These are phyloP conservation scores for Euura lappo DNA, from an alignment of 1,140 invertebrate species.

Conservation along the genomic window DNA sequence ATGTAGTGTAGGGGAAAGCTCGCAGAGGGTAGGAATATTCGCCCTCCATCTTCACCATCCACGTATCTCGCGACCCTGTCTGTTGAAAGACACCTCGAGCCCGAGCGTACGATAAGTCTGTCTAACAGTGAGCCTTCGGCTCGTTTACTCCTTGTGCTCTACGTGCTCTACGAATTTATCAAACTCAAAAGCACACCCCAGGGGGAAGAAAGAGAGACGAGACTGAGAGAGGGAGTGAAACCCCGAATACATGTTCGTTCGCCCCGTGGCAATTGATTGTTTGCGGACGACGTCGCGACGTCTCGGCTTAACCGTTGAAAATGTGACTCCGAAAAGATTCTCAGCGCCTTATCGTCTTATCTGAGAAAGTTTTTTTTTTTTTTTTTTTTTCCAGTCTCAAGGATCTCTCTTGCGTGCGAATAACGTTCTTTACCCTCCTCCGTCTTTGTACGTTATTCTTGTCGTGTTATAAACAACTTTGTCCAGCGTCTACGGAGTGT, in stretches of 20 bases:
- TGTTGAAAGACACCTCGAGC: too few relatives aligned
- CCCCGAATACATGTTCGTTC: background rate
- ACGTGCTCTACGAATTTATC: background rate
- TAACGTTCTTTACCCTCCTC: too few relatives aligned
- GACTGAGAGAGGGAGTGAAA: too few relatives aligned
- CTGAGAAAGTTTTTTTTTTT: too few relatives aligned
- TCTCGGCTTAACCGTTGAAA: too few relatives aligned
- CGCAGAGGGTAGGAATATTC: background rate
- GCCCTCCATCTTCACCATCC: background rate
- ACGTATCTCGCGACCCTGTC: background rate
- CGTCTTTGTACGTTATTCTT: too few relatives aligned
- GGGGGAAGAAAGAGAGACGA: background rate
- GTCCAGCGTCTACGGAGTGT: background rate
- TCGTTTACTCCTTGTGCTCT: background rate
- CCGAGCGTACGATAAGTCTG: too few relatives aligned
- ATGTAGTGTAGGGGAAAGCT: background rate
- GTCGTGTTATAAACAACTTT: background rate
- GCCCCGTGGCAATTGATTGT: background rate
- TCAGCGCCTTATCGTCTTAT: too few relatives aligned
- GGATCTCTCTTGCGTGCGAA: too few relatives aligned
- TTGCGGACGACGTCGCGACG: background rate
- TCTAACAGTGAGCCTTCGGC: too few relatives aligned
- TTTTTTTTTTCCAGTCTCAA: too few relatives aligned
- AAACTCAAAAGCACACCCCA: background rate
- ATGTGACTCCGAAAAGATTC: too few relatives aligned